These are phyloP conservation scores for Vicugna pacos DNA, from an alignment of 2,113 vertebrate genomes.

Conservation along the genomic window DNA sequence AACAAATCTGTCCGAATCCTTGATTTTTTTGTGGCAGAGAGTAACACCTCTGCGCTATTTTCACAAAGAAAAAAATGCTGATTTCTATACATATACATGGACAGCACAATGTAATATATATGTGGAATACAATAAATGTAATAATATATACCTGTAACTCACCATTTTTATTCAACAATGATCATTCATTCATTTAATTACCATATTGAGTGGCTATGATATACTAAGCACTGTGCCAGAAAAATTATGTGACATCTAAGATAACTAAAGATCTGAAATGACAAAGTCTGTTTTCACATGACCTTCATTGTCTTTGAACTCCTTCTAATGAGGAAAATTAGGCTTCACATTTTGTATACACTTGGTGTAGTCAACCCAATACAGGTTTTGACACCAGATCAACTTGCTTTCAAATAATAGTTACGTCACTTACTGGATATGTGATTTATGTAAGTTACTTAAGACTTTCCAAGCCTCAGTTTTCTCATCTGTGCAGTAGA, in stretches of 20 bases:
- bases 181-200: conserved; percentile 17
- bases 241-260: conserved; percentile 31
- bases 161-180: not conserved
- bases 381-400: not conserved
- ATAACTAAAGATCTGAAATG: not conserved
- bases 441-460: conserved; percentile 1
- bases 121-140: not conserved
- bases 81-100: not conserved
- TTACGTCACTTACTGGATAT: not conserved
- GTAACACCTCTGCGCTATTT: not conserved
- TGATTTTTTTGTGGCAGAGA: not conserved
- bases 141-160: not conserved
- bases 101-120: not conserved
- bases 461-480: conserved; percentile 18
- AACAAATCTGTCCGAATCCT: not conserved
- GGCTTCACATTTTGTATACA: not conserved
- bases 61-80: conserved; percentile 23
- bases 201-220: not conserved
- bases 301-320: not conserved
- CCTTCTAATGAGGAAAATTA: not conserved
- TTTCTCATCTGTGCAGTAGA: conserved; percentile 17
- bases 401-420: not conserved
- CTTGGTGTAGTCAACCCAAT: not conserved
- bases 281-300: not conserved
- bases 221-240: not conserved